Percentiles rank a stretch among this genome's conserved stretches.
Evolutionary conservation across 2,888 invertebrate species (phyloP).

Genomic region (Coenonympha arcania): DNA sequence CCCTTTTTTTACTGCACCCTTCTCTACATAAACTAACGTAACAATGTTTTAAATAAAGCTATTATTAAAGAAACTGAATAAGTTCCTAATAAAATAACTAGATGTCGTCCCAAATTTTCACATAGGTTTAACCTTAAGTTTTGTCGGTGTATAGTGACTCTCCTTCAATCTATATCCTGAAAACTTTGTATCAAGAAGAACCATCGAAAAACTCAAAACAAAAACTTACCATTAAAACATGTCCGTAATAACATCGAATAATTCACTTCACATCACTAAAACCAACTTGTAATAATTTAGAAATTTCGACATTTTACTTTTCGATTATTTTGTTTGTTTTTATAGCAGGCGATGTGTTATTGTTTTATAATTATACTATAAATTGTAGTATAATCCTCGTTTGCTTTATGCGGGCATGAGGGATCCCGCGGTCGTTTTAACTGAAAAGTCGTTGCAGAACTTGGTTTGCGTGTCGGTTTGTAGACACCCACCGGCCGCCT

Average conservation of each 20-base stretch:
- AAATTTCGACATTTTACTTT: no score
- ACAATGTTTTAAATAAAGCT: no score
- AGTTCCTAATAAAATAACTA: no score
- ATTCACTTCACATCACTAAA: slow-evolving; percentile 24
- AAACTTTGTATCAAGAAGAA: no score
- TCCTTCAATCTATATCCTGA: no score
- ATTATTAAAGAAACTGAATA: no score
- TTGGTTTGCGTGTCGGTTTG: slow-evolving; percentile 60
- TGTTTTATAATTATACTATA: background rate
- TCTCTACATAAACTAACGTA: no score
- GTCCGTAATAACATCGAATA: slow-evolving; percentile 16
- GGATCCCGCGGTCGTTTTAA: slow-evolving; percentile 55
- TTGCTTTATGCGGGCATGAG: slow-evolving; percentile 45
- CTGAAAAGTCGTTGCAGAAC: slow-evolving; percentile 62
- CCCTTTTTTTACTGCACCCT: no score
- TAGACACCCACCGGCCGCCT: slow-evolving; percentile 57
- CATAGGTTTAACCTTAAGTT: no score
- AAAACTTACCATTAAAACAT: slow-evolving; percentile 17
- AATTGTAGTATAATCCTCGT: slow-evolving; percentile 5
- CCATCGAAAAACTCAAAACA: background rate
- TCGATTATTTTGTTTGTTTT: background rate
- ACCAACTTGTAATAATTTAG: no score
- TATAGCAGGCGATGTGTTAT: background rate
- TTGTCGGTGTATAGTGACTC: no score
- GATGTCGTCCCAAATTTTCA: no score